Evolutionary conservation across 2,113 vertebrate genomes (phyloP).

Genomic region (Osmerus eperlanus): DNA sequence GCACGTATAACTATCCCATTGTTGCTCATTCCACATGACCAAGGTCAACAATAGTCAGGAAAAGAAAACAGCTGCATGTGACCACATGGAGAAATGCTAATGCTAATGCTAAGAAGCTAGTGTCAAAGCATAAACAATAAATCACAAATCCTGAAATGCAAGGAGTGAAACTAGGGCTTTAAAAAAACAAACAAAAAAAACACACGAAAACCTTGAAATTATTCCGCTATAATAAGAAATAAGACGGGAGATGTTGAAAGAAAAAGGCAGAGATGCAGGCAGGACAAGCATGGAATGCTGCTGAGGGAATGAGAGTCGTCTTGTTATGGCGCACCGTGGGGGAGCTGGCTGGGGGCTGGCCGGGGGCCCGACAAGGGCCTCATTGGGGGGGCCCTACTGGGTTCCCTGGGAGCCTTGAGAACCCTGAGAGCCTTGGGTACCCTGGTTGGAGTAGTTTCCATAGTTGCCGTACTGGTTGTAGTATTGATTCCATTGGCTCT

Average conservation of each 20-base stretch:
- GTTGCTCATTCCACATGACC: conserved; percentile 30
- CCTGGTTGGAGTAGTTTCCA: conserved; percentile 66
- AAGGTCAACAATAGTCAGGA: conserved; percentile 12
- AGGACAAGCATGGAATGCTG: conserved; percentile 30
- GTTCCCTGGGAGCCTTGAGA: conserved; percentile 25
- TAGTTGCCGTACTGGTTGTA: conserved; percentile 86
- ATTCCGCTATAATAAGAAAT: conserved; percentile 1
- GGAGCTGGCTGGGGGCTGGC: too few species aligned
- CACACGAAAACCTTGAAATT: conserved; percentile 12
- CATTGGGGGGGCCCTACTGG: conserved; percentile 6
- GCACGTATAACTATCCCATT: conserved; percentile 22
- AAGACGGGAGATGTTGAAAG: conserved; percentile 2
- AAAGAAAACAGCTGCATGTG: conserved; percentile 18
- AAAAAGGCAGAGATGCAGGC: conserved; percentile 6
- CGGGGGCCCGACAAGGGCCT: too few species aligned
- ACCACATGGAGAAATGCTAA: conserved; percentile 15
- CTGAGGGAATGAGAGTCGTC: conserved; percentile 26
- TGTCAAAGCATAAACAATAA: too few species aligned
- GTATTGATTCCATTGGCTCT: conserved; percentile 92
- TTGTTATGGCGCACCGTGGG: not conserved
- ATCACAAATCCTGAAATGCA: too few species aligned
- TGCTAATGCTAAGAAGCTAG: too few species aligned
- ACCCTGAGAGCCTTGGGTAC: conserved; percentile 62
- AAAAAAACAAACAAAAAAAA: conserved; percentile 23
- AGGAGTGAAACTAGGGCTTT: conserved; percentile 9